A percentile compares a stretch with the other conserved stretches of the same genome.
Conservation (phyloP, 2,113 vertebrate species). For the Eira barbara region DNA sequence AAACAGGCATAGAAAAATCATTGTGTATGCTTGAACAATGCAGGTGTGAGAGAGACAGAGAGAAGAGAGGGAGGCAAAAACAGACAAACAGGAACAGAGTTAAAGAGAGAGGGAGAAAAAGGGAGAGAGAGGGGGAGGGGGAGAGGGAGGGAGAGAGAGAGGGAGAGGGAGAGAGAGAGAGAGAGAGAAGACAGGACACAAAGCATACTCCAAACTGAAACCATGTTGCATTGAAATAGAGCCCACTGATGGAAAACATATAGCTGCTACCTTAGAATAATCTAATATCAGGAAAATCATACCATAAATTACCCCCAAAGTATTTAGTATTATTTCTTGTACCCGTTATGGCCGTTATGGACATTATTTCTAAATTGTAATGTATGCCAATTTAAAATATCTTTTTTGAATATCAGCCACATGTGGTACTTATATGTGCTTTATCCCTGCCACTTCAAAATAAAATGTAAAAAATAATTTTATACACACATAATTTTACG, state of each 20-base stretch:
- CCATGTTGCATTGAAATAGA: neutral
- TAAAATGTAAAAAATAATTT: neutral
- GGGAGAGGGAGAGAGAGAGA: neutral
- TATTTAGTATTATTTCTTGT: neutral
- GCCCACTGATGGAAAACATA: neutral
- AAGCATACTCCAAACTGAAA: neutral
- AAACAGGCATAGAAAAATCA: conserved; percentile 59
- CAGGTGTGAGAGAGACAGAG: conserved; percentile 64
- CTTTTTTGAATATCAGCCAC: neutral
- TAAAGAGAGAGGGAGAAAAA: neutral
- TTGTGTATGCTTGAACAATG: conserved; percentile 43
- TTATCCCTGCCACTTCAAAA: neutral
- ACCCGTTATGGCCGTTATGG: neutral
- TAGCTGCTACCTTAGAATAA: neutral
- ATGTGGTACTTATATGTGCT: neutral
- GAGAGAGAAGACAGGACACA: neutral
- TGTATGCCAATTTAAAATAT: neutral
- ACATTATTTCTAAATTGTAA: neutral
- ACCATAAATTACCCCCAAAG: neutral
- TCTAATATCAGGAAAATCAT: neutral
- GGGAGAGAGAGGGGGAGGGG: neutral
- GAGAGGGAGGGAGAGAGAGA: too few relatives aligned
- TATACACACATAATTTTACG: neutral
- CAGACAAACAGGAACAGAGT: neutral
- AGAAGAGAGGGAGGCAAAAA: neutral